Base-by-base conservation (phyloP, 1,140 invertebrate genomes). In the Micrasema longulum region DNA sequence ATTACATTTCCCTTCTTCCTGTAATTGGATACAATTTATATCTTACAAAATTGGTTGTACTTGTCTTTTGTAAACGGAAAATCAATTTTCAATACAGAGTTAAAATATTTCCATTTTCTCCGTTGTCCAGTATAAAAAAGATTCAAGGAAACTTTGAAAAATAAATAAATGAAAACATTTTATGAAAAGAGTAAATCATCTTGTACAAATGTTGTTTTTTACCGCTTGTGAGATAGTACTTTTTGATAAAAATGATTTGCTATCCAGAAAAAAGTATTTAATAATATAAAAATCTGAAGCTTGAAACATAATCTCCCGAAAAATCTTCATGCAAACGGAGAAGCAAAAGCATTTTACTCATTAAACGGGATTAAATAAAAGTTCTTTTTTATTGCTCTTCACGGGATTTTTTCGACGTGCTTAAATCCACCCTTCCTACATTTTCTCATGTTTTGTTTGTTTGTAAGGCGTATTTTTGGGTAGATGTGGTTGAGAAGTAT, bases 41-140 rank as follows among this genome's bases (percentile, higher is more conserved):
- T 60, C 18, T 41, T 12, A 0, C 2, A 20, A 41, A 41, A 60
- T 60, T 60, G 55, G 55, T 60, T 41, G 38, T 41, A 10, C 52
- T 12, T 38, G 26, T 38, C 55, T 36, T 41, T 60, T 60, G 55
- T 43, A n/a, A 60, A 60, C 38, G 31, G 14, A 41, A 38, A 60
- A 41, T 12, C 55, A 60, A 60, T 60, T 60, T 38, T 22, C 55
- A 60, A 60, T 41, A 41, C 55, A 10, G 36, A 60, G 41, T 53
- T 9, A 57, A 57, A 57, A 57, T 57, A 36, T 53, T 52, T 26
- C 11, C 14, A 31, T 55, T 55, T 31, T 31, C 7, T 31, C 26
- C 7, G 2, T 31, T 31, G 26, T 31, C 26, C 26, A 7, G 26
- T 31, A 31, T 31, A 7, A 31, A 31, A 31, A 31, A 7, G 26